phyloP scores from a whole-genome alignment of 2,888 invertebrate genomes.

The Nysson spinosus region DNA sequence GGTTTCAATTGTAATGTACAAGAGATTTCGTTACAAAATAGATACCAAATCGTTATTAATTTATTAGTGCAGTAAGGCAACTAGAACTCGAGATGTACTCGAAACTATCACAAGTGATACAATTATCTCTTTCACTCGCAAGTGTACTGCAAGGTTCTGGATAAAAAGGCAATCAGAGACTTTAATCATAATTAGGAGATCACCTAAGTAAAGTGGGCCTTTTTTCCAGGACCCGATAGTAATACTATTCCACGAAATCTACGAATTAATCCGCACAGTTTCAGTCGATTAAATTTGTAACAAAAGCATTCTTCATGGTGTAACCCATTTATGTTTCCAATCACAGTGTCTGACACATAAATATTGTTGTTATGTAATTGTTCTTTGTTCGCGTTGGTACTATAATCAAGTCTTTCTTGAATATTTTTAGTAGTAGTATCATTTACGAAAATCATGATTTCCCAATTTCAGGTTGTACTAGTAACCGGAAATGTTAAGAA shows the following conservation, averaged over 20 bases:
- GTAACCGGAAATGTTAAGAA: too few species aligned
- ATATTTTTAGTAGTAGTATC: not conserved
- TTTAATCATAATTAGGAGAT: constrained; percentile 20
- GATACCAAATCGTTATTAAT: constrained; percentile 67
- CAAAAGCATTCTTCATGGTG: constrained; percentile 35
- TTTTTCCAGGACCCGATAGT: too few species aligned
- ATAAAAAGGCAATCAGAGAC: too few species aligned
- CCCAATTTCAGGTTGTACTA: too few species aligned
- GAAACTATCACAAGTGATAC: constrained; percentile 65
- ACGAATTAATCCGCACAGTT: constrained; percentile 13
- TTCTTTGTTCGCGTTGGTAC: too few species aligned
- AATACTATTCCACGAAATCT: too few species aligned
- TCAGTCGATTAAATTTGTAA: constrained; percentile 9
- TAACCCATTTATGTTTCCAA: constrained; percentile 31
- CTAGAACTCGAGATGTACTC: constrained; percentile 64
- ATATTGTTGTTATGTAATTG: too few species aligned
- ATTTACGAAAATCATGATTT: not conserved
- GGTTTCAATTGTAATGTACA: constrained; percentile 54
- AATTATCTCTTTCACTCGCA: constrained; percentile 33
- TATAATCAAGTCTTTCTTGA: too few species aligned
- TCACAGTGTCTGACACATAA: constrained; percentile 26
- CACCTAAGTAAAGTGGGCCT: too few species aligned
- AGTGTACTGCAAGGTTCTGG: too few species aligned
- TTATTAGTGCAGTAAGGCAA: constrained; percentile 71
- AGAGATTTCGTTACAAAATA: constrained; percentile 60